Percentiles rank a stretch among this genome's conserved stretches.
Conservation (phyloP, 2,797 vertebrate species). For the Enteromius paludinosus region DNA sequence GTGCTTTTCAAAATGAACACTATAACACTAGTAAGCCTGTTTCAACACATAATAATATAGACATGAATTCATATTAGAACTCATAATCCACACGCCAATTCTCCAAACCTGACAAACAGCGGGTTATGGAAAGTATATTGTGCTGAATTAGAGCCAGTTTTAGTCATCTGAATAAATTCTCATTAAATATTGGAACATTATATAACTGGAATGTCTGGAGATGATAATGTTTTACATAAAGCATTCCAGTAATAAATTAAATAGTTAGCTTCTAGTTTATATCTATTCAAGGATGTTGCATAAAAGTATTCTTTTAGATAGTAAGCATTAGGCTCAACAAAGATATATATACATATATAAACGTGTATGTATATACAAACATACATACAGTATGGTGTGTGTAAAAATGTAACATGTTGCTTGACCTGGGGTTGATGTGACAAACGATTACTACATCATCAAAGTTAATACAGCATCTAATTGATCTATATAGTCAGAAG, state of each 20-base stretch:
- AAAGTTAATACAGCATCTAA: constrained; percentile 20
- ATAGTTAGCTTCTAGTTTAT: constrained; percentile 41
- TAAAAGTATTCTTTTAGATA: constrained; percentile 49
- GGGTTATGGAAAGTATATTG: constrained; percentile 4
- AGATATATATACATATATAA: constrained; percentile 40
- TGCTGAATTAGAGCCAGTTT: neutral
- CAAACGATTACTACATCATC: constrained; percentile 24
- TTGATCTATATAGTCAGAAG: constrained; percentile 2
- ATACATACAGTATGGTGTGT: constrained; percentile 29
- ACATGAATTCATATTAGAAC: neutral
- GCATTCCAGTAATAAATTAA: constrained; percentile 40
- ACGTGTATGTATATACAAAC: constrained; percentile 35
- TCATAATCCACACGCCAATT: neutral
- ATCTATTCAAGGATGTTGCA: constrained; percentile 35
- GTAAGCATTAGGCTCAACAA: constrained; percentile 18
- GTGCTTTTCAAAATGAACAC: constrained; percentile 24
- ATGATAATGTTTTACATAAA: constrained; percentile 35
- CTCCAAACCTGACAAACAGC: neutral
- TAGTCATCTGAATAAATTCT: neutral
- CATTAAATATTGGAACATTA: neutral
- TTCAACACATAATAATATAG: neutral
- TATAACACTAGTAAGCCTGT: neutral
- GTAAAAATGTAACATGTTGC: constrained; percentile 33
- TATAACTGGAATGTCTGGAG: constrained; percentile 30
- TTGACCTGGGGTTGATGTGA: constrained; percentile 20